Evolutionary conservation across 2,888 invertebrate species (phyloP), one percentile per base, ranked within the genome.

Genomic region (Microctonus aethiopoides): DNA sequence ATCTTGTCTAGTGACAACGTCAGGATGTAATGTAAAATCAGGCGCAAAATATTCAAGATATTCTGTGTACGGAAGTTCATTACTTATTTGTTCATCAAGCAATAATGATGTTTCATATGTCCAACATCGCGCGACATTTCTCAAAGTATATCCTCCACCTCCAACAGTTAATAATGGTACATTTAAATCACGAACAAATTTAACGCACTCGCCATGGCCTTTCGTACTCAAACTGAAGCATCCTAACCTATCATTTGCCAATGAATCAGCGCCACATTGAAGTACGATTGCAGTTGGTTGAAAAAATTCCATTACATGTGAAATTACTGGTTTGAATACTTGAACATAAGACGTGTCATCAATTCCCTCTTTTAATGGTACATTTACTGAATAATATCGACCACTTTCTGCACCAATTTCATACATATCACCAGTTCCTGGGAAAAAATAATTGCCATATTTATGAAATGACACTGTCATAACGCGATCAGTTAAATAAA

Each of bases 391-490:
- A 85, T 99, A 99, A 85, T 97, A 98, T 64, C 96, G 89, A 0
- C 99, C 99, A 81, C 94, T 94, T 85, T 98, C 98, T 0, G 96
- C 95, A 0, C 99, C 99, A 62, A 98, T 92, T 88, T 99, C 99
- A 86, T 97, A 98, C 98, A 99, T 98, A 86, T 98, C 98, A 0
- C 99, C 99, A 0, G 99, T 99, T 13, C 99, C 98, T 0, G 99
- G 99, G 84, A 99, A 99, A 87, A 98, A 99, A 81, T 94, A 96
- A 82, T 97, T 97, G 1, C 99, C 99, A 84, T 98, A 99, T 87
- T 99, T 99, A 84, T 99, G 99, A 86, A 99, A 99, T 57, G 98
- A 98, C 0, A 99, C 98, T 0, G 99, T 99, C 99, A 99, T 99
- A 0, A 99, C 99, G 72, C 99, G 88, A 84, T 99, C 98, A 0